Base-by-base conservation (phyloP, 2,888 invertebrate species). In the Ethmia dodecea region DNA sequence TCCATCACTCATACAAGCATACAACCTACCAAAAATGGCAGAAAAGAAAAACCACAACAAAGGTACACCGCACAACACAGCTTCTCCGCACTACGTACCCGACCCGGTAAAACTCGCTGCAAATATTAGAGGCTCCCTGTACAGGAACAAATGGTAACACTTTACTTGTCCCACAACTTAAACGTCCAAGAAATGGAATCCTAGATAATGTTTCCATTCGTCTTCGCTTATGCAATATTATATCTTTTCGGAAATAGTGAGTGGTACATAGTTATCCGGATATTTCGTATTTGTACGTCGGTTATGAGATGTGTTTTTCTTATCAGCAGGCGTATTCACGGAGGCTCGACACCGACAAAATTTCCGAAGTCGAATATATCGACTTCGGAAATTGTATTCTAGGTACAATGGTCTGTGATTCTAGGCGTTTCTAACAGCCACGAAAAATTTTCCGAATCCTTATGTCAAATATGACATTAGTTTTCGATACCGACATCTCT, bases 11-110 rank as follows among this genome's bases (percentile, higher is more conserved):
- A 79, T 74, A n/a, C n/a, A n/a, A n/a, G n/a, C n/a, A n/a, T n/a
- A n/a, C n/a, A 74, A 66, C 66, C 57, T 54, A 60, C 61, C 58
- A 49, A 69, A 71, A 73, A 64, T 61, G 63, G 56, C 58, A 60
- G 59, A 56, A 70, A 68, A 69, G 61, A 75, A 75, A 74, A 78
- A 72, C 75, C 73, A 76, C 67, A 73, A 72, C 68, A n/a, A n/a
- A n/a, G n/a, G n/a, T n/a, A n/a, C 56, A 50, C 46, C 45, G 55
- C 49, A 58, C 49, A 50, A 45, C 66, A 72, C 61, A 38, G 64
- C 71, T 76, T 79, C 67, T 71, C 70, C 78, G 77, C 77, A 73
- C n/a, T n/a, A n/a, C n/a, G n/a, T n/a, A n/a, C n/a, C n/a, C n/a
- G 74, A 66, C 66, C 57, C 54, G 60, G 60, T 58, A 49, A 69